Conservation (phyloP, 2,113 vertebrate genomes). For the Thermophis baileyi region DNA sequence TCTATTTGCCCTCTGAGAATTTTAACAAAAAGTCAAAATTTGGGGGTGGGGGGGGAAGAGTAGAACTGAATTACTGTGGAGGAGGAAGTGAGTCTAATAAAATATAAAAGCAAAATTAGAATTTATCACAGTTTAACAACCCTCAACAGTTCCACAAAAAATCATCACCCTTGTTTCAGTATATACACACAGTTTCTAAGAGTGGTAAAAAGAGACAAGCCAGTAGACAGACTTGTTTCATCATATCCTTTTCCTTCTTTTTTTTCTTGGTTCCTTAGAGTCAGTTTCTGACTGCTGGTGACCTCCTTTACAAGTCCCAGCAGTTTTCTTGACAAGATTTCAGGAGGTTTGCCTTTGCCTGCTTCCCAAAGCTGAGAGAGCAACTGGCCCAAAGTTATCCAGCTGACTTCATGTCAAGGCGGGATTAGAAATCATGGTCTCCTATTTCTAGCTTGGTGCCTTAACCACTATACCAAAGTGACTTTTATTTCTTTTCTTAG, state of each 20-base stretch:
- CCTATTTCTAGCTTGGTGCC: background rate
- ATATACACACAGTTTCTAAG: background rate
- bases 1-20: fast-evolving
- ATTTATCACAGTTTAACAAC: background rate
- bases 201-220: background rate
- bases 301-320: background rate
- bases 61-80: background rate
- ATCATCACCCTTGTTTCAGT: background rate
- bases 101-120: background rate
- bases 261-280: background rate
- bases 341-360: background rate
- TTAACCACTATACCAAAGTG: background rate
- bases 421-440: background rate
- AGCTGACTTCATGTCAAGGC: background rate
- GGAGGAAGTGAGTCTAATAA: background rate
- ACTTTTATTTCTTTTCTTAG: background rate
- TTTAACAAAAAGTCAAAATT: background rate
- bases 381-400: background rate
- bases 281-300: background rate
- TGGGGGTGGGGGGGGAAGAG: background rate
- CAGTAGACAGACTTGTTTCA: background rate
- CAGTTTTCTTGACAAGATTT: background rate
- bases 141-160: background rate
- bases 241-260: background rate
- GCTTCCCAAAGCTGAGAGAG: background rate